Evolutionary conservation across 2,113 vertebrate species (phyloP), one percentile per base, ranked within the genome.

Genomic region (Crocuta crocuta): DNA sequence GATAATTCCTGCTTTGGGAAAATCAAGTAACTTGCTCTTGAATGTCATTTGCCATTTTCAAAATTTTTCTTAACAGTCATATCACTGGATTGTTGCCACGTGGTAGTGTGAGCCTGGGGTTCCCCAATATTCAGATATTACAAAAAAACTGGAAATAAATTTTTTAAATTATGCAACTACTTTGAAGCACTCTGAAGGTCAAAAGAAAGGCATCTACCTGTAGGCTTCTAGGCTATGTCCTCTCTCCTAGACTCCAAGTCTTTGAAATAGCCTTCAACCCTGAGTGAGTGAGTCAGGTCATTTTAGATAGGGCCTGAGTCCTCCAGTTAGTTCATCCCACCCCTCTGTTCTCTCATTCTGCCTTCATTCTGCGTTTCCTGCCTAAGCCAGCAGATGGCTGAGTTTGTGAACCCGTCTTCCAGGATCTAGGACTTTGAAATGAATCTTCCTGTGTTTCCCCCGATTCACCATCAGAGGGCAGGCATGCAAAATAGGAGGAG

Each of bases 381-480:
- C 58, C 90, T 61, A 19, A 15, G 10, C 79, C 73, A 73, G 70
- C 24, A 83, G 65, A 55, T 63, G 82, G 48, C 89, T 26, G 13
- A 26, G 21, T 48, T 28, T 70, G 15, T 33, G 35, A 87, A 50
- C 2, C 2, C 4, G 5, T 39, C 65, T 88, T 70, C 17, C 65
- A 68, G 43, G 50, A 61, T 83, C 9, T 33, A 1, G 0, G 6
- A 43, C 61, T 2, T 15, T 12, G 39, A 39, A 10, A 81, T 48
- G 39, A 87, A 87, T 28, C 86, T 35, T 39, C 31, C 8, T 96
- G 91, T 58, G 66, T 26, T 92, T 97, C 91, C 82, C 63, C 21
- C 5, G 21, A 65, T 35, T 80, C 16, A 89, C 95, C 97, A 96
- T 43, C 63, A 97, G 98, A 96, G 98, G 95, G 96, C 91, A 92